phyloP scores from a whole-genome alignment of 1,140 invertebrate genomes.

The Euschistus heros region DNA sequence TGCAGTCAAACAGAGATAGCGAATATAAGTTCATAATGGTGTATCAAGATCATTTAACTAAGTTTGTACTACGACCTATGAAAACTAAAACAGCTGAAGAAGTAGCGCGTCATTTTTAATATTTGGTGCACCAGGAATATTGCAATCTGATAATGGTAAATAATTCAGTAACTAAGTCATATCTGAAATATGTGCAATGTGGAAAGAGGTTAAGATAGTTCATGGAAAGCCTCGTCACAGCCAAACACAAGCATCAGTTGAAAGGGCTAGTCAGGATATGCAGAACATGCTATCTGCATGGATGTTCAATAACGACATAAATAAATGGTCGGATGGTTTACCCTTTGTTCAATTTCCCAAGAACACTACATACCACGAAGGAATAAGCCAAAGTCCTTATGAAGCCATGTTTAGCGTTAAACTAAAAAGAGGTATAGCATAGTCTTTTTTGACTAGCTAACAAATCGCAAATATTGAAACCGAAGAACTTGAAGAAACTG shows the following conservation, averaged over 20 bases:
- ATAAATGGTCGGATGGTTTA: neutral
- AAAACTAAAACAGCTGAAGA: no score
- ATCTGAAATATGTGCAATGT: conserved; percentile 32
- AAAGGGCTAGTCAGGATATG: conserved; percentile 36
- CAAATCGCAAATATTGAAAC: conserved; percentile 26
- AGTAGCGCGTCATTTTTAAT: neutral
- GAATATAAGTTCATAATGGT: neutral
- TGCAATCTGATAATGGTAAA: conserved; percentile 31
- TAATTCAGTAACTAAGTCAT: conserved; percentile 33
- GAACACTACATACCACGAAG: conserved; percentile 29
- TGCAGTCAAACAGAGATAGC: neutral
- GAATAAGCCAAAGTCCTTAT: no score
- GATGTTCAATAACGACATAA: conserved; percentile 27
- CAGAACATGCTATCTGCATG: conserved; percentile 34
- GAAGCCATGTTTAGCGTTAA: conserved; percentile 14
- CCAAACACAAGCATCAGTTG: conserved; percentile 34
- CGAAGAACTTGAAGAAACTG: conserved; percentile 31
- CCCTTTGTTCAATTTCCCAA: conserved; percentile 32
- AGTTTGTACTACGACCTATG: no score
- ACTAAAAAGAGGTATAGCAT: neutral
- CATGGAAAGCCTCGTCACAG: conserved; percentile 31
- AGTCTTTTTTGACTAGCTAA: neutral
- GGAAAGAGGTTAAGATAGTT: conserved; percentile 30
- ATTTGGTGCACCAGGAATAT: conserved; percentile 35
- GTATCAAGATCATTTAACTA: no score